Evolutionary conservation across 2,888 invertebrate species (phyloP).

Genomic region (Eupelmus urozonus): DNA sequence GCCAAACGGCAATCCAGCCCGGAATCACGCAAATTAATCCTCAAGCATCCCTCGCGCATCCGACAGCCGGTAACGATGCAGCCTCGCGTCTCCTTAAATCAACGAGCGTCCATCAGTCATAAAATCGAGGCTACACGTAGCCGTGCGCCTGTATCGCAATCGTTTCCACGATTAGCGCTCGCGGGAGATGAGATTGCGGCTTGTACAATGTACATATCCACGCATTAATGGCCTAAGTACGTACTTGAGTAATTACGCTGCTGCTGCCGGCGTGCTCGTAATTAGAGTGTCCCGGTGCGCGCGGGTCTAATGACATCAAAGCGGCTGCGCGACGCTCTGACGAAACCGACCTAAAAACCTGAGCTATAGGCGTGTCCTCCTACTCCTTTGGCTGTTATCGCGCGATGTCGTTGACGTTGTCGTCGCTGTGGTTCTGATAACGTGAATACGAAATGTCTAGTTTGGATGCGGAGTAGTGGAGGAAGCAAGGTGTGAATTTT

Average conservation of each 20-base stretch:
- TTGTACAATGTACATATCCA: conserved; percentile 18
- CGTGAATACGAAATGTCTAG: no score
- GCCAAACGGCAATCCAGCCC: no score
- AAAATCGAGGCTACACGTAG: background rate
- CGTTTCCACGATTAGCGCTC: background rate
- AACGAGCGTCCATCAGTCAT: no score
- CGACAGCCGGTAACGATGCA: no score
- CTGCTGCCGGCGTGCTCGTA: conserved; percentile 13
- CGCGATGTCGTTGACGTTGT: background rate
- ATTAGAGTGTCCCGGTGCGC: conserved; percentile 33
- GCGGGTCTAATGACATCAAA: conserved; percentile 43
- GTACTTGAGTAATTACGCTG: conserved; percentile 40
- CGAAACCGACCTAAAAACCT: conserved; percentile 51
- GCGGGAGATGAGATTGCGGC: conserved; percentile 12
- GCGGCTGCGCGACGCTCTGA: conserved; percentile 8
- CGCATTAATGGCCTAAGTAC: conserved; percentile 39
- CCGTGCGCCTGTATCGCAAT: background rate
- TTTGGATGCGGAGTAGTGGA: no score
- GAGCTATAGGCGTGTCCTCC: conserved; percentile 31
- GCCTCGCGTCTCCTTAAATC: no score
- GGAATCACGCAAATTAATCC: no score
- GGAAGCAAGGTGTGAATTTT: no score
- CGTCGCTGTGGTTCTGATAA: background rate
- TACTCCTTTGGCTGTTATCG: conserved; percentile 1
- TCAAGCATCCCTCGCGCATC: no score